phyloP scores from a whole-genome alignment of 1,140 invertebrate species.

The Ceratina australensis region DNA sequence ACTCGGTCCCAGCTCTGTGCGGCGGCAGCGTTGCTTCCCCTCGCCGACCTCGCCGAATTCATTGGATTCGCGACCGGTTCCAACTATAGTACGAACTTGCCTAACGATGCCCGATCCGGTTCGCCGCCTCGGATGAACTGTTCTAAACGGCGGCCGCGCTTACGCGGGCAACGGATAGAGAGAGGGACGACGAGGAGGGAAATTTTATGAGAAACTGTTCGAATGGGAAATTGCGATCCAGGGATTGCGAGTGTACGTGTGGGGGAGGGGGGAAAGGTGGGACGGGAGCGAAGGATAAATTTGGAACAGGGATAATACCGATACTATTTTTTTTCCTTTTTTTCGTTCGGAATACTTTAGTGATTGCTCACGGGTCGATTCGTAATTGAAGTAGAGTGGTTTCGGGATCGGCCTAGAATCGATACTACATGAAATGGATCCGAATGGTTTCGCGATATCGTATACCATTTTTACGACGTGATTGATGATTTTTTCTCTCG shows the following conservation, averaged over 20 bases:
- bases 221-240: background rate
- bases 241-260: background rate
- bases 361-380: background rate
- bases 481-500: background rate
- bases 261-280: too few relatives aligned
- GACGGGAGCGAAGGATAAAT: background rate
- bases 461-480: background rate
- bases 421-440: background rate
- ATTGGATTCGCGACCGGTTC: slow-evolving; percentile 44
- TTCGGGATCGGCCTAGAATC: background rate
- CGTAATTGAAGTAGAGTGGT: background rate
- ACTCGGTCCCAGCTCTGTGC: background rate
- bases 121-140: slow-evolving; percentile 1
- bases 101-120: slow-evolving; percentile 35
- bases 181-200: too few relatives aligned
- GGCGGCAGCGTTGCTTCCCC: slow-evolving; percentile 2
- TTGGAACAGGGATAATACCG: background rate
- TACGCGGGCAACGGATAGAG: background rate
- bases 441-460: background rate
- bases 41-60: slow-evolving; percentile 41
- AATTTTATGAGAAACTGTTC: background rate
- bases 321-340: background rate
- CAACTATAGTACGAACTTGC: slow-evolving; percentile 56
- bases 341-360: background rate
- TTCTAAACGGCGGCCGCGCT: slow-evolving; percentile 6